Conservation (phyloP, 2,113 vertebrate genomes). For the Oncorhynchus kisutch region DNA sequence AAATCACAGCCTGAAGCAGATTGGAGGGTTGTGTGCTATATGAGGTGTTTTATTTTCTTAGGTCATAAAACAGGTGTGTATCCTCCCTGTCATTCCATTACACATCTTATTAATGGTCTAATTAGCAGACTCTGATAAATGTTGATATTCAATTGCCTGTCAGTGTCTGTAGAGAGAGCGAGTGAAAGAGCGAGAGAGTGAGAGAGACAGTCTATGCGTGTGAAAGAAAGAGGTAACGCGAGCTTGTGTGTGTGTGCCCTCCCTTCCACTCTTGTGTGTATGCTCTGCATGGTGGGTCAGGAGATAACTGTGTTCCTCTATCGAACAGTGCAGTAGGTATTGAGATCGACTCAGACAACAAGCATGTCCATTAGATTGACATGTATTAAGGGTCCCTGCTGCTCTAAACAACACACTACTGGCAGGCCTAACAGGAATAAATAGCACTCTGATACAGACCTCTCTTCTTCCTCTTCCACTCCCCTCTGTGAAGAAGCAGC, state of each 20-base stretch:
- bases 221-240: not conserved
- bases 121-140: not conserved
- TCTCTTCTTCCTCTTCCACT: not conserved
- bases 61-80: not conserved
- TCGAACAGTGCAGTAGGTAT: constrained; percentile 19
- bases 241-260: not conserved
- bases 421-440: constrained; percentile 23
- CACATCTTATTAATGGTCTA: not conserved
- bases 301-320: constrained; percentile 38
- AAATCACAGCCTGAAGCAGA: not conserved
- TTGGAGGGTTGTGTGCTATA: not conserved
- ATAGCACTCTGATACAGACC: constrained; percentile 39
- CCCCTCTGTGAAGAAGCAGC: no score
- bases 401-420: constrained; percentile 3
- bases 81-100: no score
- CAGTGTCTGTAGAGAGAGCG: not conserved
- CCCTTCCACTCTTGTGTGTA: not conserved
- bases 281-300: not conserved
- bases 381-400: constrained; percentile 22
- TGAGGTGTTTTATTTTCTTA: not conserved
- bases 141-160: not conserved
- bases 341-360: constrained; percentile 16
- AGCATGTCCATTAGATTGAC: not conserved
- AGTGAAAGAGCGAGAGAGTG: not conserved
- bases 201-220: not conserved